Conservation (phyloP, 2,113 vertebrate species). For the Sakesphorus luctuosus region DNA sequence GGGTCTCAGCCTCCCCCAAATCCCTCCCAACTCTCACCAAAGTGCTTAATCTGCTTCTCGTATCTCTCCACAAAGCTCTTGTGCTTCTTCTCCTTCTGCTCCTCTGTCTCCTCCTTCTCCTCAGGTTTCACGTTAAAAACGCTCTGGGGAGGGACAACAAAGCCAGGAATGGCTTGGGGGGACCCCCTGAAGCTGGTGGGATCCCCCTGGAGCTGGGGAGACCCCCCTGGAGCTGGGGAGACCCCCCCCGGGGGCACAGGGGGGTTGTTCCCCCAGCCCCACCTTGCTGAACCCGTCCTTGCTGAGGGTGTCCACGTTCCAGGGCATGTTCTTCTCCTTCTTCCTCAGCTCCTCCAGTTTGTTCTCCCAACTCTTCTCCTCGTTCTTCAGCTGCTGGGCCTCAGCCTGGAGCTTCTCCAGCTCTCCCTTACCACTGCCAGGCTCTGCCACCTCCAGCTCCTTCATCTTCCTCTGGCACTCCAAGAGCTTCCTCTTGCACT, state of each 20-base stretch:
- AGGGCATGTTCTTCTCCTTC: slow-evolving; percentile 87
- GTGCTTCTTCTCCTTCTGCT: slow-evolving; percentile 89
- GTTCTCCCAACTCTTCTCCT: slow-evolving; percentile 80
- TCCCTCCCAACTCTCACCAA: slow-evolving; percentile 77
- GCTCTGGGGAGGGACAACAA: slow-evolving; percentile 68
- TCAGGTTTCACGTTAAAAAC: slow-evolving; percentile 84
- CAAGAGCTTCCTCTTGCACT: slow-evolving; percentile 76
- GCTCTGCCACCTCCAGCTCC: slow-evolving; percentile 63
- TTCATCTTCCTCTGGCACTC: slow-evolving; percentile 80
- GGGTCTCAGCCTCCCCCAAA: slow-evolving; percentile 35
- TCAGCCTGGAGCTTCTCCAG: slow-evolving; percentile 75
- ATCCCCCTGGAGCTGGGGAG: too few relatives aligned
- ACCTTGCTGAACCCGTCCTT: slow-evolving; percentile 94
- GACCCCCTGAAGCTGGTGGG: background rate
- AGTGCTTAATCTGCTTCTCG: slow-evolving; percentile 86
- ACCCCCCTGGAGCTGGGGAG: background rate
- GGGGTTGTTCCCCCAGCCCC: background rate
- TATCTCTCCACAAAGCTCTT: slow-evolving; percentile 88
- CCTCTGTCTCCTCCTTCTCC: slow-evolving; percentile 83
- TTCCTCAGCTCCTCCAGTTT: slow-evolving; percentile 79
- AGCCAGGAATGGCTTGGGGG: background rate
- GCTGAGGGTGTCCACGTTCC: slow-evolving; percentile 91
- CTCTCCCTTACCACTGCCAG: slow-evolving; percentile 59
- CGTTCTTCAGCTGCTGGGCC: slow-evolving; percentile 80
- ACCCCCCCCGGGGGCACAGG: too few relatives aligned